phyloP scores from a whole-genome alignment of 2,113 vertebrate species.

The Xenopus borealis region DNA sequence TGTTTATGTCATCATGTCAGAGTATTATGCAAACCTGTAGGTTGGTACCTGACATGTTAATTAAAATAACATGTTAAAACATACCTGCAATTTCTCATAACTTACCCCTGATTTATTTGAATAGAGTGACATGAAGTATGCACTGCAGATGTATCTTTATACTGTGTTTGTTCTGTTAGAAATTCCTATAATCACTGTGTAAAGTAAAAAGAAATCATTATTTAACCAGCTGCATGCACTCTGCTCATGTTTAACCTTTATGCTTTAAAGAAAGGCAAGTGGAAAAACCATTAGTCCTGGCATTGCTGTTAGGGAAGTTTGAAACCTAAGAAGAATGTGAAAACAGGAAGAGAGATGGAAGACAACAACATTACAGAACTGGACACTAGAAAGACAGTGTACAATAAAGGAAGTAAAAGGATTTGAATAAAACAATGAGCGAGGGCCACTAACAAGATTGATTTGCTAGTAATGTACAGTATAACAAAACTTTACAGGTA shows the following conservation, averaged over 20 bases:
- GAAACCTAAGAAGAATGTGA: slow-evolving; percentile 8
- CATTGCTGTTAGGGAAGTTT: slow-evolving; percentile 19
- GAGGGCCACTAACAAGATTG: too few species aligned
- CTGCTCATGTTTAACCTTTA: slow-evolving; percentile 12
- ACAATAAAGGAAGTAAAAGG: too few species aligned
- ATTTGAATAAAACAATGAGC: too few species aligned
- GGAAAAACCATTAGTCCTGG: slow-evolving; percentile 36
- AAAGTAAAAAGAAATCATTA: slow-evolving; percentile 32
- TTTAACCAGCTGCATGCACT: slow-evolving; percentile 36
- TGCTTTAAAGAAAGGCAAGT: slow-evolving; percentile 30
- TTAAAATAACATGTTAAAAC: slow-evolving; percentile 42
- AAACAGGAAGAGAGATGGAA: slow-evolving; percentile 18
- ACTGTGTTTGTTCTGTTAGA: slow-evolving; percentile 33
- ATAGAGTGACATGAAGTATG: slow-evolving; percentile 36
- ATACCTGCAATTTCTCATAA: slow-evolving; percentile 35
- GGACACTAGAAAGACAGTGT: not conserved
- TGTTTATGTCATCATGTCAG: slow-evolving; percentile 20
- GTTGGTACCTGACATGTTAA: slow-evolving; percentile 36
- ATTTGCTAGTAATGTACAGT: too few species aligned
- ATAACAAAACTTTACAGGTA: too few species aligned
- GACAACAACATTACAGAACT: not conserved
- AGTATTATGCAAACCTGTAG: slow-evolving; percentile 9
- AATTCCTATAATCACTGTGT: slow-evolving; percentile 32
- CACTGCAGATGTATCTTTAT: slow-evolving; percentile 30
- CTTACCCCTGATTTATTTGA: slow-evolving; percentile 25